phyloP scores from a whole-genome alignment of 2,797 vertebrate species.

The Lagocephalus sceleratus region DNA sequence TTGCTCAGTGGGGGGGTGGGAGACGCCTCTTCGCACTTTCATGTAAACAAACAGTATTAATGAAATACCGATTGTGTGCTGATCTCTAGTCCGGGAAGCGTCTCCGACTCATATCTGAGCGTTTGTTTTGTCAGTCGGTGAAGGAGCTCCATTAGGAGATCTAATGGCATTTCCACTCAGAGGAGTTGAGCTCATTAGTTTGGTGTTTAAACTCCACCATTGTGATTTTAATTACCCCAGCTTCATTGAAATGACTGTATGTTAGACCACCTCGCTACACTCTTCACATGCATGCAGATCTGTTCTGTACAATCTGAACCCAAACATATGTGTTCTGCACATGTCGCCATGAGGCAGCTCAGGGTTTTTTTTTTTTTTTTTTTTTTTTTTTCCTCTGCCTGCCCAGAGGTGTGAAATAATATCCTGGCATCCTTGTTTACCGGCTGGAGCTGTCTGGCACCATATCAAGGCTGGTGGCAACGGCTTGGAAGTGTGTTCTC shows the following conservation, averaged over 20 bases:
- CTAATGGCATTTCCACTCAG: conserved; percentile 71
- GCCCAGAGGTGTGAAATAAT: not conserved
- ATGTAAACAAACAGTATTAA: conserved; percentile 68
- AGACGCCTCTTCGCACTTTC: conserved; percentile 44
- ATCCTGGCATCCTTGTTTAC: not conserved
- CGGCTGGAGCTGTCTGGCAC: not conserved
- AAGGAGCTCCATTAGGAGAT: conserved; percentile 62
- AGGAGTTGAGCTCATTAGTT: conserved; percentile 69
- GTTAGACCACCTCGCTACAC: too few relatives aligned
- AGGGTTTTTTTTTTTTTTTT: too few relatives aligned
- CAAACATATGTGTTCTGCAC: not conserved
- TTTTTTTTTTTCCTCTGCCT: too few relatives aligned
- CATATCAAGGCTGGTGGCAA: not conserved
- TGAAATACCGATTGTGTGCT: conserved; percentile 57
- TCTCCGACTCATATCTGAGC: conserved; percentile 48
- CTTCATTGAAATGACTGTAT: not conserved
- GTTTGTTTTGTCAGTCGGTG: conserved; percentile 57
- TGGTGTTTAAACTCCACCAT: conserved; percentile 63
- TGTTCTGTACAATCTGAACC: not conserved
- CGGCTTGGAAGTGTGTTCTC: not conserved
- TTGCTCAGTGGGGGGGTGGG: conserved; percentile 22
- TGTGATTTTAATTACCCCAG: conserved; percentile 67
- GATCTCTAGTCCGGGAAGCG: conserved; percentile 46
- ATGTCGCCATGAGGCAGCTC: not conserved
- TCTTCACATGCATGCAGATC: not conserved